These are phyloP conservation scores for Drosophila kambysellisi DNA, from an alignment of 2,888 invertebrate species.

Conservation along the genomic window DNA sequence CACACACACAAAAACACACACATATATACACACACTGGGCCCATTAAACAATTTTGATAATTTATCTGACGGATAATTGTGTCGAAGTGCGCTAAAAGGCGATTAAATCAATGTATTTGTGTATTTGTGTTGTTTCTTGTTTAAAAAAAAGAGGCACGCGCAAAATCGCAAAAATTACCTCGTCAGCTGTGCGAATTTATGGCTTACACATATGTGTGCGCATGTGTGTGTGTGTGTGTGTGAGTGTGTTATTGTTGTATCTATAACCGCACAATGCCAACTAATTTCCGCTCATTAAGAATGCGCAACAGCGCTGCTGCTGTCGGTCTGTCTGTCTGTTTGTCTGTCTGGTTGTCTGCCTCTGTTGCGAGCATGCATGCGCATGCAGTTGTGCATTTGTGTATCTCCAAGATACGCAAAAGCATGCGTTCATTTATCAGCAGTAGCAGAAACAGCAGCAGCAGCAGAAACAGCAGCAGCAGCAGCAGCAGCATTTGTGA, in stretches of 20 bases:
- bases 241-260: constrained; percentile 16
- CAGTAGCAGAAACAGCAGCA: constrained; percentile 32
- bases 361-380: constrained; percentile 1
- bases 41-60: constrained; percentile 57
- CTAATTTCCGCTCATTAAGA: constrained; percentile 78
- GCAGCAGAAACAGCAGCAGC: constrained; percentile 23
- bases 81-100: constrained; percentile 37
- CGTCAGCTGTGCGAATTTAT: constrained; percentile 59
- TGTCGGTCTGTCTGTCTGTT: neutral
- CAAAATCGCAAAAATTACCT: constrained; percentile 18
- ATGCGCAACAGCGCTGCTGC: constrained; percentile 56
- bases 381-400: constrained; percentile 55
- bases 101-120: constrained; percentile 56
- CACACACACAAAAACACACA: constrained; percentile 27
- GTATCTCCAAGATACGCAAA: constrained; percentile 72
- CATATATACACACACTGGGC: constrained; percentile 21
- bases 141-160: constrained; percentile 49
- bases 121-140: constrained; percentile 27
- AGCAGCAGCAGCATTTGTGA: constrained; percentile 41
- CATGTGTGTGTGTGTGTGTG: neutral
- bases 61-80: constrained; percentile 70
- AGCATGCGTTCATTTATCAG: constrained; percentile 74
- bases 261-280: constrained; percentile 61
- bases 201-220: constrained; percentile 43
- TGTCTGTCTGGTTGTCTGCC: neutral